Evolutionary conservation across 2,113 vertebrate species (phyloP).

Genomic region (Corythaixoides concolor): DNA sequence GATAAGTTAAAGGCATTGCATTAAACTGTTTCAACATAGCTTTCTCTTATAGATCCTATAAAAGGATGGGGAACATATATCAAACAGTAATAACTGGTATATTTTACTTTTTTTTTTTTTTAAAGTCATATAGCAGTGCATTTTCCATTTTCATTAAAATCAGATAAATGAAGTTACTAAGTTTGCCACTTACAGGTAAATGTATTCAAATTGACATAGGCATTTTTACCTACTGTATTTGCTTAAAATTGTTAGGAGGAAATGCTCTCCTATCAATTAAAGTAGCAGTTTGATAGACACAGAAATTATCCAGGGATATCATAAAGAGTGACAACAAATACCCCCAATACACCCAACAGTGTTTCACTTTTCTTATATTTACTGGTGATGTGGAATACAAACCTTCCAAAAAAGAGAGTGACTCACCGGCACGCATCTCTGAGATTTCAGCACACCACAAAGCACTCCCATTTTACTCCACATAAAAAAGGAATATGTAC

Average conservation of each 20-base stretch:
- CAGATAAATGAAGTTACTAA: slow-evolving; percentile 74
- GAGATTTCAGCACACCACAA: background rate
- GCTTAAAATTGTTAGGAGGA: slow-evolving; percentile 18
- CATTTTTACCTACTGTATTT: background rate
- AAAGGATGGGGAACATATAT: slow-evolving; percentile 71
- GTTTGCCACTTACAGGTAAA: slow-evolving; percentile 48
- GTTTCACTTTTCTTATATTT: background rate
- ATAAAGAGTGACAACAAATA: background rate
- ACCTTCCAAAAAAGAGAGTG: background rate
- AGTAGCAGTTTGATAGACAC: slow-evolving; percentile 30
- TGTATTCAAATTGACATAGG: slow-evolving; percentile 10
- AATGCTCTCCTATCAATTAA: slow-evolving; percentile 31
- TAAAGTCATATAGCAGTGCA: slow-evolving; percentile 49
- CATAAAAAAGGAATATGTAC: background rate
- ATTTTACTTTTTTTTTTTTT: slow-evolving; percentile 44
- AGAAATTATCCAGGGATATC: background rate
- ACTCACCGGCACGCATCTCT: background rate
- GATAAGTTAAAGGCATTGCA: slow-evolving; percentile 82
- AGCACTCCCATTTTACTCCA: background rate
- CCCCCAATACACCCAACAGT: background rate
- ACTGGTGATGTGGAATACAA: background rate
- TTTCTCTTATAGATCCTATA: slow-evolving; percentile 67
- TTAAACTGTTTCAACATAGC: slow-evolving; percentile 72
- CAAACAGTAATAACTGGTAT: slow-evolving; percentile 69
- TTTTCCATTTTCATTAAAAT: slow-evolving; percentile 67